Percentiles rank a stretch among this genome's conserved stretches.
Evolutionary conservation across 2,797 vertebrate species (phyloP).

Genomic region (Tympanoctomys barrerae): DNA sequence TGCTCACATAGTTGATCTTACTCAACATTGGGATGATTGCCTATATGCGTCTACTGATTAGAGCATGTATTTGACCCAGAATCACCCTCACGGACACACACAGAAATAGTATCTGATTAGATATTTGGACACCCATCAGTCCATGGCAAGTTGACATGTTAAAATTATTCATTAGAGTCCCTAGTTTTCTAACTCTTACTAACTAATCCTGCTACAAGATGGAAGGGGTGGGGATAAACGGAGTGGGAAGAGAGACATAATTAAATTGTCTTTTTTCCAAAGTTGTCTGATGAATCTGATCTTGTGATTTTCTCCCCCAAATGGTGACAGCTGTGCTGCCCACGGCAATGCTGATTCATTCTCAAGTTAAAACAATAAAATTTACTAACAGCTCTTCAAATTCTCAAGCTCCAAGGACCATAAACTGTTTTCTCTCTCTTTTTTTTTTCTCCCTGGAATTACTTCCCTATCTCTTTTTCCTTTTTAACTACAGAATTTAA

Average conservation of each 20-base stretch:
- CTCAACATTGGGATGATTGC: background rate
- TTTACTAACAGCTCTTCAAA: constrained; percentile 67
- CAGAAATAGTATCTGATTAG: background rate
- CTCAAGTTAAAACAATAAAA: constrained; percentile 78
- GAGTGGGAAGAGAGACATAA: background rate
- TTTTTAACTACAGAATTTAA: constrained; percentile 73
- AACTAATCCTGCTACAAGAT: background rate
- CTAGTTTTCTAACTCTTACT: background rate
- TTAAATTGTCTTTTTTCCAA: background rate
- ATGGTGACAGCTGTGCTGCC: constrained; percentile 63
- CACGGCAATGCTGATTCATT: constrained; percentile 62
- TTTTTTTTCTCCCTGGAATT: constrained; percentile 39
- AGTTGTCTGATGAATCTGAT: constrained; percentile 40
- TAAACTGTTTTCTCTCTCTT: constrained; percentile 47
- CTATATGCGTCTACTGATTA: background rate
- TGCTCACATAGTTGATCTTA: background rate
- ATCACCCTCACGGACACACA: background rate
- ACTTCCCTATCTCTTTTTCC: constrained; percentile 48
- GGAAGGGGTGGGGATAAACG: background rate
- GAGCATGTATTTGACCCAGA: background rate
- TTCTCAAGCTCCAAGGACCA: constrained; percentile 52
- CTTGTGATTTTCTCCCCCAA: constrained; percentile 22
- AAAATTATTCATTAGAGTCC: too few relatives aligned
- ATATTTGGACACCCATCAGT: background rate
- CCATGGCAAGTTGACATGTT: background rate